Evolutionary conservation across 2,797 vertebrate genomes (phyloP), one percentile per base, ranked within the genome.

Genomic region (Ateles fusciceps): DNA sequence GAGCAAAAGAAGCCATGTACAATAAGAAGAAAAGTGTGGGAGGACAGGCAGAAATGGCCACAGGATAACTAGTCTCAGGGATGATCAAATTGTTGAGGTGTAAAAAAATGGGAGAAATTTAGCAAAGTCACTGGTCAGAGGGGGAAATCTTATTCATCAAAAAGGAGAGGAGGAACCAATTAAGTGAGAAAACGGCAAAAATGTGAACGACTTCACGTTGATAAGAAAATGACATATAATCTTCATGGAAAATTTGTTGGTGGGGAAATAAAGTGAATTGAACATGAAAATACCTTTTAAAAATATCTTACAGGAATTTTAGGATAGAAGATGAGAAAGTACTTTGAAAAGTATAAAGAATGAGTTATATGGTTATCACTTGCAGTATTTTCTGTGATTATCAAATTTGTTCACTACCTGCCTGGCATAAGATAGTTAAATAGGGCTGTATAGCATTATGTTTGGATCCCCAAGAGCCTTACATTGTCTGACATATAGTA

Each of bases 371-470:
- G 83, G 28, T 74, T 83, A 79, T 61, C 75, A 33, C 14, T 44
- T 97, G 28, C 4, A 68, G 33, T 46, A 81, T 89, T 89, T 95
- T 89, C 64, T 68, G 15, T 97, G 84, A 52, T 57, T 89, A 76
- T 55, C 75, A 72, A 84, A 91, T 90, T 81, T 39, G 21, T 85
- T 88, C 28, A 64, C 21, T 76, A 8, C 26, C 85, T 76, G n/a
- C 28, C 42, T 93, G 55, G 28, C 85, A 55, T 68, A 96, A 88
- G 39, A 33, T 71, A 91, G 33, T 4, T 88, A 61, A 89, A 14
- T 2, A 85, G 59, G 12, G 21, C 11, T 46, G 12, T 61, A 76
- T 71, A 46, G 28, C 3, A 89, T 81, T 68, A 33, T 68, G 30
- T 83, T 78, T 91, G 83, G 44, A 85, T 44, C 42, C 42, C 13